These are phyloP conservation scores for Dasyprocta punctata DNA, from an alignment of 2,113 vertebrate species.

Conservation along the genomic window DNA sequence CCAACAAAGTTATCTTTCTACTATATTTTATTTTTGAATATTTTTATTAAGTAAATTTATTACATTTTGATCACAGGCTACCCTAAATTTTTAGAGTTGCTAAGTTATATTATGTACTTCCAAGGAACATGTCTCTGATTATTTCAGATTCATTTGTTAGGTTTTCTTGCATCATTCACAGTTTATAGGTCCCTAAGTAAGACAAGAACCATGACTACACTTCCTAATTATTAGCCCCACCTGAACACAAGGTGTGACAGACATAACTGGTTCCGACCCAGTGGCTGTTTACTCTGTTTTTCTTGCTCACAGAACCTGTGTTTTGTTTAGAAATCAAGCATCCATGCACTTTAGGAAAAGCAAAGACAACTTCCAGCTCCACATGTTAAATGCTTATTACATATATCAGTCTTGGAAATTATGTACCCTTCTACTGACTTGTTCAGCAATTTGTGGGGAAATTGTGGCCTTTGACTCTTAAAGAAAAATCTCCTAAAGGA, in stretches of 20 bases:
- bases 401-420: background rate
- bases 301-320: background rate
- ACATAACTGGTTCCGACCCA: background rate
- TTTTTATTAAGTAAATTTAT: slow-evolving; percentile 35
- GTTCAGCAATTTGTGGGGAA: slow-evolving; percentile 14
- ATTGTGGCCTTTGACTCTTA: slow-evolving; percentile 10
- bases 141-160: slow-evolving; percentile 33
- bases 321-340: slow-evolving; percentile 49
- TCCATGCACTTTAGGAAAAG: background rate
- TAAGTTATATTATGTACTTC: slow-evolving; percentile 48
- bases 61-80: background rate
- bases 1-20: slow-evolving; percentile 30
- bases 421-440: background rate
- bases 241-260: background rate
- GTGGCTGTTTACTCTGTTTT: background rate
- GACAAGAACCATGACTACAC: background rate
- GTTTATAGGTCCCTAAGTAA: background rate
- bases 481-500: background rate
- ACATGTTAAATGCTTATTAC: slow-evolving; percentile 8
- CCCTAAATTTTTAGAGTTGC: slow-evolving; percentile 27
- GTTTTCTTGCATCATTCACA: background rate
- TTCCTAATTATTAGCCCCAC: background rate
- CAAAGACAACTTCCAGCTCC: background rate
- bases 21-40: slow-evolving; percentile 39
- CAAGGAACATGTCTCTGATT: background rate